A percentile compares a stretch with the other conserved stretches of the same genome.
Conservation (phyloP, 1,140 invertebrate genomes). For the Reticulitermes speratus region DNA sequence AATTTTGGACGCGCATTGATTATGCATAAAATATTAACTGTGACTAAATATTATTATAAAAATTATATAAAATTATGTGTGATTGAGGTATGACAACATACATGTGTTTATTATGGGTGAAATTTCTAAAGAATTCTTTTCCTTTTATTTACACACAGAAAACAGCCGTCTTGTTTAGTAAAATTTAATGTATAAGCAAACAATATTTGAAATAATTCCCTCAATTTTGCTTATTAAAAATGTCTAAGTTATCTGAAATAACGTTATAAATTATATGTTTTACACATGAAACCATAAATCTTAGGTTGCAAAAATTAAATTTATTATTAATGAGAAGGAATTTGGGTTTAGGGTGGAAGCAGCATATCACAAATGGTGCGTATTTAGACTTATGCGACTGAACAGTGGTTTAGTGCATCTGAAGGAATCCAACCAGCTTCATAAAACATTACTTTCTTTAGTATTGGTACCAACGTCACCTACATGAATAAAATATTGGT, state of each 20-base stretch:
- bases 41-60: background rate
- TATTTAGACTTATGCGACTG: background rate
- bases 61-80: background rate
- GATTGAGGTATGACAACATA: background rate
- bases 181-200: background rate
- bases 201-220: background rate
- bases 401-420: background rate
- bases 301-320: background rate
- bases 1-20: background rate
- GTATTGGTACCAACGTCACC: background rate
- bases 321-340: background rate
- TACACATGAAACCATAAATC: background rate
- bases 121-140: background rate
- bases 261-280: background rate
- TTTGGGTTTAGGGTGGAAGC: background rate
- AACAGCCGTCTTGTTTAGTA: conserved; percentile 11
- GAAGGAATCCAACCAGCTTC: background rate
- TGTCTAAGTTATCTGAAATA: background rate
- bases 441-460: background rate
- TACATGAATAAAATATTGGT: background rate
- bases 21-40: background rate
- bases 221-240: background rate
- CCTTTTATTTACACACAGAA: background rate
- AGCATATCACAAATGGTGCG: background rate
- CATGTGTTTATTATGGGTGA: background rate